Evolutionary conservation across 2,113 vertebrate genomes (phyloP).

Genomic region (Dasyurus viverrinus): DNA sequence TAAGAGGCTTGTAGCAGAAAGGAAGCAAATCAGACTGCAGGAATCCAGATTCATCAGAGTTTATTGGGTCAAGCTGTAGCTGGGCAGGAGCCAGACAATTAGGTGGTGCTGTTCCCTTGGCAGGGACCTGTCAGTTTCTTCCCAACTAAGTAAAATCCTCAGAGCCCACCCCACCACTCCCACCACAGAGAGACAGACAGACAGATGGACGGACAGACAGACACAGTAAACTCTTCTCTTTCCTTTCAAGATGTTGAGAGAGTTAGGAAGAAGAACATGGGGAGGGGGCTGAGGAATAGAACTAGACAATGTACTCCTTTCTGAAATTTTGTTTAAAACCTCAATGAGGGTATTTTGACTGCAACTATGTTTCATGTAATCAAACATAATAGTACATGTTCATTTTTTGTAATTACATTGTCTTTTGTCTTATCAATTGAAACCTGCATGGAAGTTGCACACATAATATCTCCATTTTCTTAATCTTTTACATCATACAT

Average conservation of each 20-base stretch:
- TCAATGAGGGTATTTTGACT: neutral
- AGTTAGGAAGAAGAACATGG: neutral
- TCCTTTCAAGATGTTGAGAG: neutral
- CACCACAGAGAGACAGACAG: neutral
- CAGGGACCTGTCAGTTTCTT: neutral
- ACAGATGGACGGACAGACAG: neutral
- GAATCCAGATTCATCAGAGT: conserved; percentile 79
- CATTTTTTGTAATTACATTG: neutral
- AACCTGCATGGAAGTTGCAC: conserved; percentile 32
- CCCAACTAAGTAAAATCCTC: neutral
- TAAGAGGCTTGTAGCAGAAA: conserved; percentile 55
- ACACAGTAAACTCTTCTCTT: neutral
- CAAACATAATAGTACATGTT: conserved; percentile 18
- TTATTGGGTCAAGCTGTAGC: conserved; percentile 81
- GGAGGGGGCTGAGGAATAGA: neutral
- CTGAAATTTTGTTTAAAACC: neutral
- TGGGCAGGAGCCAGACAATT: conserved; percentile 73
- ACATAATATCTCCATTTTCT: conserved; percentile 1
- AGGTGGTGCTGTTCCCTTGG: conserved; percentile 36
- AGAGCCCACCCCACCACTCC: neutral
- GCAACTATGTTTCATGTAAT: neutral
- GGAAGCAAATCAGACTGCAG: conserved; percentile 82
- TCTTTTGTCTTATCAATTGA: neutral
- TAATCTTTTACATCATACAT: neutral
- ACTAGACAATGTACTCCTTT: neutral